Percentiles rank a stretch among this genome's conserved stretches.
phyloP scores from a whole-genome alignment of 2,888 invertebrate species.

The Ectemnius lituratus region DNA sequence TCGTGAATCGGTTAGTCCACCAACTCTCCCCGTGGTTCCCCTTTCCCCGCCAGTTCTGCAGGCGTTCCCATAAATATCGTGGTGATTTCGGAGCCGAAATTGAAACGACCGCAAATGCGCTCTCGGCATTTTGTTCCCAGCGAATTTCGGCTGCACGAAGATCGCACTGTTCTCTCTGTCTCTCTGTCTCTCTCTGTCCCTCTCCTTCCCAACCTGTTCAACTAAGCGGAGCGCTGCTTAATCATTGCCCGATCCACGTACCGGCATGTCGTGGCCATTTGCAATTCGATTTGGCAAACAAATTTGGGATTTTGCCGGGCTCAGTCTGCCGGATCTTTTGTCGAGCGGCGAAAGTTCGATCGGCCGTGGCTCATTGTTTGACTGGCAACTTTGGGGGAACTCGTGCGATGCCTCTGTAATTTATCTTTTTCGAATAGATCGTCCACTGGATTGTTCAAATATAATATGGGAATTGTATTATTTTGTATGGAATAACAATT shows the following conservation, averaged over 20 bases:
- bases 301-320: no score
- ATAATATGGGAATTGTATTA: no score
- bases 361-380: no score
- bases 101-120: conserved; percentile 23
- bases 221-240: not conserved
- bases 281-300: no score
- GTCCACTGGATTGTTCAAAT: no score
- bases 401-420: no score
- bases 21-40: conserved; percentile 27
- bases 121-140: conserved; percentile 15
- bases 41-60: not conserved
- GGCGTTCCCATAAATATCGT: conserved; percentile 45
- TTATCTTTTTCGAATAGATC: no score
- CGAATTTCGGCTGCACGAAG: conserved; percentile 14
- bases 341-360: no score
- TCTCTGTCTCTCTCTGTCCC: no score
- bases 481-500: no score
- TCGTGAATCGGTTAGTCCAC: conserved; percentile 46
- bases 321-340: no score
- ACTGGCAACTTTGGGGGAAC: no score
- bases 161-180: not conserved
- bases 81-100: conserved; percentile 18
- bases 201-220: not conserved
- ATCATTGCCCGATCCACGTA: not conserved
- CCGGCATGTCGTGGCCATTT: not conserved